These are phyloP conservation scores for Casuarius casuarius DNA, from an alignment of 2,113 vertebrate species.

Conservation along the genomic window DNA sequence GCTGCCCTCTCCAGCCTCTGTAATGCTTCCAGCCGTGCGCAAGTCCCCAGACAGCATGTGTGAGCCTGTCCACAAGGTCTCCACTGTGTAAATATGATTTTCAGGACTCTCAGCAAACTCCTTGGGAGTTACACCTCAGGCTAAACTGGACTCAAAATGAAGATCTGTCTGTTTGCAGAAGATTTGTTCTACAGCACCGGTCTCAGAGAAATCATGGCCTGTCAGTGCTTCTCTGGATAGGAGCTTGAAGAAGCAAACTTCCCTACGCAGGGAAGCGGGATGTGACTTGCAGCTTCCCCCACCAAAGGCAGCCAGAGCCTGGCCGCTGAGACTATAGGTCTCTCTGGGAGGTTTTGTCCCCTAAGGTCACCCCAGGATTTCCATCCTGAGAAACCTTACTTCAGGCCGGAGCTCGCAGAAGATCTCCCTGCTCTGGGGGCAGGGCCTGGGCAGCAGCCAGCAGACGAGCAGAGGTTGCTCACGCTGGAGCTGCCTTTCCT, in stretches of 20 bases:
- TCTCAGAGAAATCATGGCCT: not conserved
- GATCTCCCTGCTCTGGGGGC: not conserved
- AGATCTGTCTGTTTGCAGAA: not conserved
- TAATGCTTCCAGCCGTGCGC: not conserved
- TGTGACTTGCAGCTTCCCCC: not conserved
- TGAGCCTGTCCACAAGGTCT: not conserved
- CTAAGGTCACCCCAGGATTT: not conserved
- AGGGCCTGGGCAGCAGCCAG: not conserved
- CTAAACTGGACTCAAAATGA: not conserved
- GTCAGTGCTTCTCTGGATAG: not conserved
- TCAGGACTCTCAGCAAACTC: not conserved
- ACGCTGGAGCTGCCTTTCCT: not conserved
- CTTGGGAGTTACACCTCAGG: not conserved
- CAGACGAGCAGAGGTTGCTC: not conserved
- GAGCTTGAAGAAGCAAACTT: not conserved
- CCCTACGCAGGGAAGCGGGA: not conserved
- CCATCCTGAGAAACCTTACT: not conserved
- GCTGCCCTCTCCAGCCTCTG: not conserved
- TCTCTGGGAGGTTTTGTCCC: not conserved
- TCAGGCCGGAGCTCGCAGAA: not conserved
- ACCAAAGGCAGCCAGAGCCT: not conserved
- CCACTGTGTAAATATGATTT: not conserved
- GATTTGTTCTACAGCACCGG: not conserved
- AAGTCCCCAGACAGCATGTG: not conserved
- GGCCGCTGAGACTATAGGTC: not conserved